phyloP scores from a whole-genome alignment of 2,888 invertebrate species.

The Gastrophysa polygoni region DNA sequence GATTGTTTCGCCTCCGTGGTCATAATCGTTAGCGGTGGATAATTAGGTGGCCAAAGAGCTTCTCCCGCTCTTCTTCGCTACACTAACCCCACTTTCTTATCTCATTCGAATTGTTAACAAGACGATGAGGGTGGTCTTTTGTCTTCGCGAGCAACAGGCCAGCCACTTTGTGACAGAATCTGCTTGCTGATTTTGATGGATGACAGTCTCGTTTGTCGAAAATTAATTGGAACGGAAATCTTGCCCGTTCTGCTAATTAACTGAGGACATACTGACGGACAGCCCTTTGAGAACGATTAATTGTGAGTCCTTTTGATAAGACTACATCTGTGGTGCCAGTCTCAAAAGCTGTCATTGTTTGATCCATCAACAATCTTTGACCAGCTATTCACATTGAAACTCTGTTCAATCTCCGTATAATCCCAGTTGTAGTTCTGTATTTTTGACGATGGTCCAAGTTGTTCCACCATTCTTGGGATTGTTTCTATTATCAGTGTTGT shows the following conservation, averaged over 20 bases:
- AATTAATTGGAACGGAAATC: background rate
- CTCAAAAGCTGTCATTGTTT: too few species aligned
- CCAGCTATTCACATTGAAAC: too few species aligned
- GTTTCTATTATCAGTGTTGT: too few species aligned
- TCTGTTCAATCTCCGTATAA: too few species aligned
- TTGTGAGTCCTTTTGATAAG: background rate
- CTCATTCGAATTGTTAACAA: constrained; percentile 40
- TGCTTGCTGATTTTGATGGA: constrained; percentile 27
- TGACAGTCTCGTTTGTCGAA: background rate
- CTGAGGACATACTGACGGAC: background rate
- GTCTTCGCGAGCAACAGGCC: constrained; percentile 7
- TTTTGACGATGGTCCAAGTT: background rate
- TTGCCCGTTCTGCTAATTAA: background rate
- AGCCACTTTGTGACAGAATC: constrained; percentile 3
- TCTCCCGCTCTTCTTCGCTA: constrained; percentile 25
- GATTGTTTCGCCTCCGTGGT: constrained; percentile 45
- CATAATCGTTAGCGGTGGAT: constrained; percentile 43
- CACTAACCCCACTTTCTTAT: constrained; percentile 41
- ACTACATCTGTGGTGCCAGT: too few species aligned
- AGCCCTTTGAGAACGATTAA: background rate
- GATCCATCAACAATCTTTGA: too few species aligned
- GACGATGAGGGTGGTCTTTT: constrained; percentile 22
- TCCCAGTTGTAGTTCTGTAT: too few species aligned
- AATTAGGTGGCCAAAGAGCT: constrained; percentile 38
- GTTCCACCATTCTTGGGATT: background rate